A percentile compares a stretch with the other conserved stretches of the same genome.
Evolutionary conservation across 2,888 invertebrate genomes (phyloP).

Genomic region (Eudasyphora cyanicolor): DNA sequence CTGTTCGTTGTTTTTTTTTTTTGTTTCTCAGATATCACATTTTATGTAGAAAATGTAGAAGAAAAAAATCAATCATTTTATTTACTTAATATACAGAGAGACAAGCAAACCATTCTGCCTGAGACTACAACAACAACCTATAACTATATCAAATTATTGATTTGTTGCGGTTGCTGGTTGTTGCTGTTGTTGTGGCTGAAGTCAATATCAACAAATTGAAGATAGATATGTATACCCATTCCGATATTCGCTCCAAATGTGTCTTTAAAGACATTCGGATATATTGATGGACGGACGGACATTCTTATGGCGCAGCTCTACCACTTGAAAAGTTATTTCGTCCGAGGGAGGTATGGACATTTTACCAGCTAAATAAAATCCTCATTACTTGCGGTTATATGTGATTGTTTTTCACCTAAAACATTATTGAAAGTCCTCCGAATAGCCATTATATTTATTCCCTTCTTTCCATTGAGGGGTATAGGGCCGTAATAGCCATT

Average conservation of each 20-base stretch:
- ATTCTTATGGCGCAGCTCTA: not conserved
- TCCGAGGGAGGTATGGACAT: not conserved
- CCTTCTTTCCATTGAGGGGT: too few relatives aligned
- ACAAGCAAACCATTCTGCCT: not conserved
- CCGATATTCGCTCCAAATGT: not conserved
- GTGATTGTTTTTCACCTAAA: too few relatives aligned
- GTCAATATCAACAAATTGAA: not conserved
- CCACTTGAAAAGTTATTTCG: not conserved
- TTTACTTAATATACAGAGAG: not conserved
- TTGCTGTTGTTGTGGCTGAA: not conserved
- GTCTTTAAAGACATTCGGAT: not conserved
- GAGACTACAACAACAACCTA: not conserved
- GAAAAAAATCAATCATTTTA: not conserved
- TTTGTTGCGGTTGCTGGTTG: too few relatives aligned
- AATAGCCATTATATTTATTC: too few relatives aligned
- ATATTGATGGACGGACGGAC: not conserved
- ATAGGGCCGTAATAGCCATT: too few relatives aligned
- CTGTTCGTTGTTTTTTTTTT: too few relatives aligned
- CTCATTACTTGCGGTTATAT: too few relatives aligned
- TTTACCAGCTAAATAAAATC: too few relatives aligned
- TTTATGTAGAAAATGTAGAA: not conserved
- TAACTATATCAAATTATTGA: too few relatives aligned
- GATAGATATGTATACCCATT: too few relatives aligned
- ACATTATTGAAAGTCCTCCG: too few relatives aligned
- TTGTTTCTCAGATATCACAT: not conserved